Evolutionary conservation across 2,888 invertebrate species (phyloP), one percentile per base, ranked within the genome.

Genomic region (Chloromyia formosa): DNA sequence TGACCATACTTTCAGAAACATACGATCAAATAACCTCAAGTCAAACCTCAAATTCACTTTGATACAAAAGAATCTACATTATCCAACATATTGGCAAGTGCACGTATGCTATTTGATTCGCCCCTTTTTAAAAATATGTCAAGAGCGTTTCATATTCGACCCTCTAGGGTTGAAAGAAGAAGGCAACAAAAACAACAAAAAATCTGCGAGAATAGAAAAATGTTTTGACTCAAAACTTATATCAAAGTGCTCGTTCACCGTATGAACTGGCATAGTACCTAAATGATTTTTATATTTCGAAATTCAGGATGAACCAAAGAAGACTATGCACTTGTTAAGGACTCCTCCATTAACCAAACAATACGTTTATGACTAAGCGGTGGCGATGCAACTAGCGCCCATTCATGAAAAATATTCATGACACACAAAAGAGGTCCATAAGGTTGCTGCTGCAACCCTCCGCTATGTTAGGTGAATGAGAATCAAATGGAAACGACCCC

Each of bases 401-500:
- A 42, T 62, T 62, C 42, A 40, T 40, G n/a, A 49, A 66, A 66
- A 45, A 66, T 66, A 49, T 45, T 66, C 58, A 71, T 58, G 35
- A n/a, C 58, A 74, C 27, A 35, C 71, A 74, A 73, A 71, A 74
- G 62, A 72, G 75, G 75, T 75, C 76, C 77, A 71, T 71, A 71
- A 58, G 71, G 40, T 58, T 58, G 18, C 66, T 16, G 22, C 10
- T 42, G 40, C 42, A 71, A 71, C 71, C 71, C 71, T 71, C 71
- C 56, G 56, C 18, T 18, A 18, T 20, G 23, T 58, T 56, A 49
- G 72, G 75, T 78, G 81, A 80, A 77, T 75, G 78, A 79, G 78
- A 79, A 80, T 79, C 80, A 79, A 81, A 82, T 81, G 80, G 82
- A 83, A 85, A 83, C 84, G 84, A 85, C 83, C 84, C 84, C 83